Evolutionary conservation across 2,113 vertebrate genomes (phyloP), one percentile per base, ranked within the genome.

Genomic region (Pluvianellus socialis): DNA sequence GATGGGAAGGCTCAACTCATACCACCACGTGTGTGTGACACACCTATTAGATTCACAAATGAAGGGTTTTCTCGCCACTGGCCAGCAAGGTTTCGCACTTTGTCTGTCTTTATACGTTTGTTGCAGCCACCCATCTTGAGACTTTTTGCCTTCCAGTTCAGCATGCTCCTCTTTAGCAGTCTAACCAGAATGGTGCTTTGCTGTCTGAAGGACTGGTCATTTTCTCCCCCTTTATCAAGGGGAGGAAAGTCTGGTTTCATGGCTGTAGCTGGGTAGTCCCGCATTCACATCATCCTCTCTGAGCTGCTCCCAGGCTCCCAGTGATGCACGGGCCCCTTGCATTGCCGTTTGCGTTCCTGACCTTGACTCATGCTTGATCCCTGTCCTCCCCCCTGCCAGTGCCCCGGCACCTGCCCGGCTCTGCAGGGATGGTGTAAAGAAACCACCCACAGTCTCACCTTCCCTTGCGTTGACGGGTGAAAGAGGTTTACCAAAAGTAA

Each of bases 341-440:
- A 10, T 28, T 2, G 11, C 77, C 81, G 55, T 55, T 71, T 6
- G 4, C 5, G 4, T 23, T 81, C 73, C 47, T 85, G 93, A 82
- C 95, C 94, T 96, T 96, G 95, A 84, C 80, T 92, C 7, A 4
- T 35, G 65, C 50, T 75, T 42, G 63, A 38, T 83, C 86, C 90
- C 63, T 80, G 55, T 56, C 67, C 72, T 88, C 63, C 53, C 26
- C 33, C 95, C 58, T 49, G 76, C 80, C 80, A 92, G 86, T 4
- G 0, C 32, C 1, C 3, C 30, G 72, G 84, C 92, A 56, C 92
- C 90, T 62, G 71, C 89, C 73, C 0, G 1, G 79, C 80, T 42
- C 86, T 55, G 56, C 10, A 0, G 93, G 84, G 73, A 91, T 91
- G n/a, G 72, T 3, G 4, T 30, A 84, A 87, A 77, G 77, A 86